A percentile compares a stretch with the other conserved stretches of the same genome.
These are phyloP conservation scores for Prionailurus viverrinus DNA, from an alignment of 2,113 vertebrate species.

Conservation along the genomic window DNA sequence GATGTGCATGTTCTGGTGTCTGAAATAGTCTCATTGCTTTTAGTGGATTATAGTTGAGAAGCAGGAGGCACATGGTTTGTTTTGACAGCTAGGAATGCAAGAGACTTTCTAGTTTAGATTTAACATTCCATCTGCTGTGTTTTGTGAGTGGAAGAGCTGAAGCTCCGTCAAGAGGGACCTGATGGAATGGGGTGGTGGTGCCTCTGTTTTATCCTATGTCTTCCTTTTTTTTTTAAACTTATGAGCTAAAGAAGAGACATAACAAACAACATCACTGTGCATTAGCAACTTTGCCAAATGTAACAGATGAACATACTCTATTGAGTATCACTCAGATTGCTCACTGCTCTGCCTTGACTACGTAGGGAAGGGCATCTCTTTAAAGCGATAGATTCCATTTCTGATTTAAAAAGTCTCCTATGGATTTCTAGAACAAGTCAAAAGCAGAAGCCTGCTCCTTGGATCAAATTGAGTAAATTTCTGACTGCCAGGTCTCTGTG, in stretches of 20 bases:
- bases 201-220: conserved; percentile 6
- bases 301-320: conserved; percentile 70
- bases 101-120: conserved; percentile 50
- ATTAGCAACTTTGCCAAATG: conserved; percentile 62
- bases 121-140: conserved; percentile 40
- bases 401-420: background rate
- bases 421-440: background rate
- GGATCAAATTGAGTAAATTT: conserved; percentile 21
- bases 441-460: background rate
- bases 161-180: conserved; percentile 8
- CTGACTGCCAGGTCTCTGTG: background rate
- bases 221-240: conserved; percentile 9
- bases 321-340: conserved; percentile 62
- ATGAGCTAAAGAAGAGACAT: conserved; percentile 55
- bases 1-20: background rate
- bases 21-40: conserved; percentile 64
- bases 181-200: background rate
- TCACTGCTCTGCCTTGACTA: conserved; percentile 64
- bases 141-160: conserved; percentile 44
- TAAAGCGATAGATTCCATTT: background rate
- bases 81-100: conserved; percentile 73
- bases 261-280: conserved; percentile 34
- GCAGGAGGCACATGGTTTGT: conserved; percentile 64
- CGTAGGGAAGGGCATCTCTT: background rate
- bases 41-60: conserved; percentile 58